Evolutionary conservation across 2,113 vertebrate species (phyloP).

Genomic region (Pundamilia nyererei): DNA sequence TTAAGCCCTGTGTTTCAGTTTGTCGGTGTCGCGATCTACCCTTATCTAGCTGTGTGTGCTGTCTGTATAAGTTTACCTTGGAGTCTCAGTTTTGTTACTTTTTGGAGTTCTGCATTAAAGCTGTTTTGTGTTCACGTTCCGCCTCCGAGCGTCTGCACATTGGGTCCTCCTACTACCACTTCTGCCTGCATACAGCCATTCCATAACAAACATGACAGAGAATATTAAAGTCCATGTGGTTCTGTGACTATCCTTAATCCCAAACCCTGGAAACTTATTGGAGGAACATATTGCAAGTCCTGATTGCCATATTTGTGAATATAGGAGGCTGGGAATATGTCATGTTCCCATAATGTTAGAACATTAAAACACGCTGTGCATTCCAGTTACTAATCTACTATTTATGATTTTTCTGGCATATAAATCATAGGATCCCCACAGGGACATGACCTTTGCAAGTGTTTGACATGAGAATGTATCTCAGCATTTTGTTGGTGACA

Average conservation of each 20-base stretch:
- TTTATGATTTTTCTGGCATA: not conserved
- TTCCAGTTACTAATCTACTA: not conserved
- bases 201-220: not conserved
- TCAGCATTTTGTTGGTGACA: not conserved
- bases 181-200: no score
- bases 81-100: no score
- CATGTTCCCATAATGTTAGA: not conserved
- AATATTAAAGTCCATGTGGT: not conserved
- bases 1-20: no score
- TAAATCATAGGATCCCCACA: not conserved
- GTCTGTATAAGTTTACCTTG: no score
- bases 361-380: not conserved
- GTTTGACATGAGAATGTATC: not conserved
- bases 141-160: no score
- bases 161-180: no score
- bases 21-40: accelerated
- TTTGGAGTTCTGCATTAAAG: no score
- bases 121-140: no score
- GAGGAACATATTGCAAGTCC: not conserved
- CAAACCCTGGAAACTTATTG: not conserved
- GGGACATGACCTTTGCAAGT: not conserved
- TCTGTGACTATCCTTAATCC: not conserved
- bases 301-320: not conserved
- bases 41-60: no score
- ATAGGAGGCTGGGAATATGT: not conserved